Evolutionary conservation across 2,888 invertebrate genomes (phyloP).

Genomic region (Anticlea derivata): DNA sequence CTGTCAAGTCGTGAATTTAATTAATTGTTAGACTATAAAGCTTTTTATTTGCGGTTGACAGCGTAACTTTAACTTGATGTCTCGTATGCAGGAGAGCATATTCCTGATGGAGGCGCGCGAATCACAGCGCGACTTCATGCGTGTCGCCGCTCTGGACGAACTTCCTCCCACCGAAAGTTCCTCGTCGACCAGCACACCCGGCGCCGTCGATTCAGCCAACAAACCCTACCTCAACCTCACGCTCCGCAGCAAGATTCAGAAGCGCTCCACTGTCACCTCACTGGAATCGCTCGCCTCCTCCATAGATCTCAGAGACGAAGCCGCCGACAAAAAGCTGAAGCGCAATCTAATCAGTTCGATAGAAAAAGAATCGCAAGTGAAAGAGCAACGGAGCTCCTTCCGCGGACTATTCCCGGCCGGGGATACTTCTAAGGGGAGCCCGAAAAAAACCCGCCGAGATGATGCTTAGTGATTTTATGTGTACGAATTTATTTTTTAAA

Average conservation of each 20-base stretch:
- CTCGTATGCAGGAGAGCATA: constrained; percentile 87
- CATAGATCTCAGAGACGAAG: constrained; percentile 55
- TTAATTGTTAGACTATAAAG: too few species aligned
- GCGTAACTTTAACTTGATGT: constrained; percentile 3
- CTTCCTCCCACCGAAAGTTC: constrained; percentile 39
- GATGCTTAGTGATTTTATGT: constrained; percentile 24
- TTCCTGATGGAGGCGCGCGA: constrained; percentile 91
- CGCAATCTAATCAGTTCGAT: constrained; percentile 54
- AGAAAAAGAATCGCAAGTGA: constrained; percentile 66
- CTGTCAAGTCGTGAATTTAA: too few species aligned
- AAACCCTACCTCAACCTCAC: constrained; percentile 58
- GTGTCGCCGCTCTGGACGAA: constrained; percentile 56
- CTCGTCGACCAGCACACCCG: constrained; percentile 18
- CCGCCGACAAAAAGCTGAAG: constrained; percentile 51
- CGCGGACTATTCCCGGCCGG: constrained; percentile 57
- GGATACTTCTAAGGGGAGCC: constrained; percentile 48
- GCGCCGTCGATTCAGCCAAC: constrained; percentile 21
- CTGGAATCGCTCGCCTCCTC: constrained; percentile 79
- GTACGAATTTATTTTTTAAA: constrained; percentile 22
- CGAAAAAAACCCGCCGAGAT: constrained; percentile 57
- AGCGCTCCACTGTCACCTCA: constrained; percentile 81
- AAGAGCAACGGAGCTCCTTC: constrained; percentile 60
- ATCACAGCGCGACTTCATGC: constrained; percentile 86
- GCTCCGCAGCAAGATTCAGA: constrained; percentile 49
- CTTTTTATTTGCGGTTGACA: too few species aligned